These are phyloP conservation scores for Blastobasis adustella DNA, from an alignment of 2,888 invertebrate genomes.

Conservation along the genomic window DNA sequence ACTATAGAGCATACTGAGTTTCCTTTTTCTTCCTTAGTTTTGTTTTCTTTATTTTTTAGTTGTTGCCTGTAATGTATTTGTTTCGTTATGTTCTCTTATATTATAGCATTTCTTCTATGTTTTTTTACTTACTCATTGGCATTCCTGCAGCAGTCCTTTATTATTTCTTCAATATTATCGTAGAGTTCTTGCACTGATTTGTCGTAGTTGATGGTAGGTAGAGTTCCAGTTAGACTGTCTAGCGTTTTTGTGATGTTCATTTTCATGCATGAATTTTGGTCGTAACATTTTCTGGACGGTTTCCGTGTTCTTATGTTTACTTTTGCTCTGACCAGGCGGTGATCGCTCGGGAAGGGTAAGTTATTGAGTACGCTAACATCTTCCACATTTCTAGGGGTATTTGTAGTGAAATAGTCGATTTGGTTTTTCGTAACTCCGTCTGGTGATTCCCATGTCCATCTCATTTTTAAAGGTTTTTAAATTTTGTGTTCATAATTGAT, in stretches of 20 bases:
- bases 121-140: too few species aligned
- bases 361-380: not conserved
- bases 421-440: slow-evolving; percentile 8
- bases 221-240: too few species aligned
- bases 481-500: slow-evolving; percentile 8
- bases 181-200: too few species aligned
- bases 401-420: slow-evolving; percentile 2
- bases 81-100: not conserved
- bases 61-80: too few species aligned
- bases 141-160: too few species aligned
- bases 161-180: too few species aligned
- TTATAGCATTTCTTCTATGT: not conserved
- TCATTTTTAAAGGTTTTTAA: slow-evolving; percentile 2
- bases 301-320: not conserved
- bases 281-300: too few species aligned
- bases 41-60: not conserved
- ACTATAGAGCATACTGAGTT: too few species aligned
- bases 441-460: slow-evolving; percentile 13
- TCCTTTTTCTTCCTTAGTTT: too few species aligned
- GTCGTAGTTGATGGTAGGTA: too few species aligned
- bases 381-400: not conserved
- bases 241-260: too few species aligned
- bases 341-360: not conserved
- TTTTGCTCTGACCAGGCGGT: not conserved
- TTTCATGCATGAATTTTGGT: too few species aligned